These are phyloP conservation scores for Dicrostonyx torquatus DNA, from an alignment of 2,797 vertebrate species.

Conservation along the genomic window DNA sequence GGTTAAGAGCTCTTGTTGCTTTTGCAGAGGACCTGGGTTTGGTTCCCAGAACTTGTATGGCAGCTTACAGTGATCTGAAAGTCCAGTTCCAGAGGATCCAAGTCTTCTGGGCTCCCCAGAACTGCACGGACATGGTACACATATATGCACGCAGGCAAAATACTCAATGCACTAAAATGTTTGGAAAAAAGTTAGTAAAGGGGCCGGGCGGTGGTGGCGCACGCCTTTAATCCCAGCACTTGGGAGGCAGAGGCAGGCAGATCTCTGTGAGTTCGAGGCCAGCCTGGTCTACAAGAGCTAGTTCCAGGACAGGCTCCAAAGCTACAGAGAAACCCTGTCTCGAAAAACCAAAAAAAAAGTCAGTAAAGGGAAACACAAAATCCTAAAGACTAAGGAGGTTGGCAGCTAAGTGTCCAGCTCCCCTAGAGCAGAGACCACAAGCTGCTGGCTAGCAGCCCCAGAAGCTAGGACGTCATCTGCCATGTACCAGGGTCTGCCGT, in stretches of 20 bases:
- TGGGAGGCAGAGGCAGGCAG: no score
- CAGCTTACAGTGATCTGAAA: not conserved
- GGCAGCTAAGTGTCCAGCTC: not conserved
- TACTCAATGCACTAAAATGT: not conserved
- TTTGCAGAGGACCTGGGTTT: not conserved
- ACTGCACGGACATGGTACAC: not conserved
- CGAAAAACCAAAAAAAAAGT: no score
- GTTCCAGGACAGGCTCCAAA: no score
- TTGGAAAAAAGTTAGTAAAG: not conserved
- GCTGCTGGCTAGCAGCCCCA: not conserved
- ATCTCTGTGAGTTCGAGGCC: no score
- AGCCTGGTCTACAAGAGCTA: no score
- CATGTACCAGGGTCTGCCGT: not conserved
- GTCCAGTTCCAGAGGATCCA: not conserved
- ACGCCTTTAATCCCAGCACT: no score
- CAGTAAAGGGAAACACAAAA: not conserved
- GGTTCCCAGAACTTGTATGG: not conserved
- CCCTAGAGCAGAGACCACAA: not conserved
- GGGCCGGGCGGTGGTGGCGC: no score
- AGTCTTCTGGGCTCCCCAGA: not conserved
- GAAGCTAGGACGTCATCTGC: not conserved
- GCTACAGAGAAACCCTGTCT: no score
- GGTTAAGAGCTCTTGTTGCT: not conserved
- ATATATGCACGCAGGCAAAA: accelerated
- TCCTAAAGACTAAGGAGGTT: not conserved